Percentiles rank a stretch among this genome's conserved stretches.
Conservation (phyloP, 2,888 invertebrate genomes). For the Zonitis immaculata region DNA sequence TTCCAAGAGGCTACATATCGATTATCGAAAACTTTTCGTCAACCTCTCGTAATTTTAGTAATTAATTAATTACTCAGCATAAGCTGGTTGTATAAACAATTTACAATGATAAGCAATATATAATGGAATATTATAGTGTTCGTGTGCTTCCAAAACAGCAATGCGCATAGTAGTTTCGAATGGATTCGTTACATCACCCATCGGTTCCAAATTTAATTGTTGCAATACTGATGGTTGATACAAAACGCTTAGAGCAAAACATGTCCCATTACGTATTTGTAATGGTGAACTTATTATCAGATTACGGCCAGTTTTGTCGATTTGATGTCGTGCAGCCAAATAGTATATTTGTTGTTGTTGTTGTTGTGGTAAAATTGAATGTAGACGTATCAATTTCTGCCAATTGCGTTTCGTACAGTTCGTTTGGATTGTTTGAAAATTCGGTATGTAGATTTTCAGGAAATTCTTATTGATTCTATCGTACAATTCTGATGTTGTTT, state of each 20-base stretch:
- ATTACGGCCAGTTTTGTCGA: conserved; percentile 51
- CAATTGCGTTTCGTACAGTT: conserved; percentile 62
- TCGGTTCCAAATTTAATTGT: conserved; percentile 57
- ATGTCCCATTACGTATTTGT: conserved; percentile 73
- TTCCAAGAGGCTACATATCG: too few relatives aligned
- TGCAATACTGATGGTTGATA: conserved; percentile 69
- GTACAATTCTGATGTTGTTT: conserved; percentile 55
- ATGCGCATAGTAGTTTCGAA: conserved; percentile 71
- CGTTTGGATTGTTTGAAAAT: conserved; percentile 59
- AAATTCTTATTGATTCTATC: conserved; percentile 62
- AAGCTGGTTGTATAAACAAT: conserved; percentile 67
- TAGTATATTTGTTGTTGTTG: conserved; percentile 63
- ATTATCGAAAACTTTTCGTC: too few relatives aligned
- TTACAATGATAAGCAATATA: conserved; percentile 78
- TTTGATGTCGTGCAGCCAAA: conserved; percentile 63
- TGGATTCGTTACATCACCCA: conserved; percentile 67
- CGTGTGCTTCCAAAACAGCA: conserved; percentile 67
- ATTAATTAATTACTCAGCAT: conserved; percentile 59
- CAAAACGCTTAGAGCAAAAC: conserved; percentile 67
- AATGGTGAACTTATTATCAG: conserved; percentile 70
- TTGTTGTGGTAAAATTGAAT: too few relatives aligned
- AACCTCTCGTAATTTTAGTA: background rate
- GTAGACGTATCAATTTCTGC: conserved; percentile 61
- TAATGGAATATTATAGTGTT: conserved; percentile 70
- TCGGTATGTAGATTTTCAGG: conserved; percentile 60